Conservation (phyloP, 2,888 invertebrate species). For the Ichneumoninae sp. region DNA sequence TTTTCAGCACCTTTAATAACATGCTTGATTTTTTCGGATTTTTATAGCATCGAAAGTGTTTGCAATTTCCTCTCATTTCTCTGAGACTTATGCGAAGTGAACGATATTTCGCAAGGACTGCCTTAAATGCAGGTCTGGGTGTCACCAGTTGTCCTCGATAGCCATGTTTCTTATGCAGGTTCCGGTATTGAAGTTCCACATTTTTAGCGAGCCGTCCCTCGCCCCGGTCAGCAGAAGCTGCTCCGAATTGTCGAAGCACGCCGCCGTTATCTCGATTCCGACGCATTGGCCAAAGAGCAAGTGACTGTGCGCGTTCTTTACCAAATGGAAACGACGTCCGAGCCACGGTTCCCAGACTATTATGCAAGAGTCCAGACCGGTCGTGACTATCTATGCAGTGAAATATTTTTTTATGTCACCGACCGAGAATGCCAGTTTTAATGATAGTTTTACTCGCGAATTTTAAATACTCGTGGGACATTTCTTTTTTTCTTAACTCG, state of each 20-base stretch:
- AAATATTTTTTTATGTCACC: background rate
- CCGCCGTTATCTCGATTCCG: constrained; percentile 91
- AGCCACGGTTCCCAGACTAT: constrained; percentile 93
- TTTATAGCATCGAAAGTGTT: no score
- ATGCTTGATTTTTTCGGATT: no score
- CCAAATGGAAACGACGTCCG: constrained; percentile 89
- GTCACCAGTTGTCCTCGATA: constrained; percentile 87
- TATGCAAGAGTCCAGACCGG: constrained; percentile 92
- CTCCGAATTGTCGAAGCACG: constrained; percentile 90
- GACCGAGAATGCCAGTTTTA: no score
- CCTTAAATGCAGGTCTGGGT: background rate
- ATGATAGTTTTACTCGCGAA: no score
- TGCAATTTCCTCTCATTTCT: no score
- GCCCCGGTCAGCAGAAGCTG: constrained; percentile 92
- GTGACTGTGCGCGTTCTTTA: constrained; percentile 89
- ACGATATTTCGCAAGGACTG: no score
- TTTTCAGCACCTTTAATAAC: no score
- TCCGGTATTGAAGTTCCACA: constrained; percentile 95
- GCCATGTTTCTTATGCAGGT: constrained; percentile 89
- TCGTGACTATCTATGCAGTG: constrained; percentile 87
- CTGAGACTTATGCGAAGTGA: no score
- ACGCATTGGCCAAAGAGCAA: constrained; percentile 88
- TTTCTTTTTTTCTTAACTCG: background rate
- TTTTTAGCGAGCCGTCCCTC: constrained; percentile 90
- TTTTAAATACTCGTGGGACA: background rate